phyloP scores from a whole-genome alignment of 2,888 invertebrate species.

The Lepetodrilus schrolli region DNA sequence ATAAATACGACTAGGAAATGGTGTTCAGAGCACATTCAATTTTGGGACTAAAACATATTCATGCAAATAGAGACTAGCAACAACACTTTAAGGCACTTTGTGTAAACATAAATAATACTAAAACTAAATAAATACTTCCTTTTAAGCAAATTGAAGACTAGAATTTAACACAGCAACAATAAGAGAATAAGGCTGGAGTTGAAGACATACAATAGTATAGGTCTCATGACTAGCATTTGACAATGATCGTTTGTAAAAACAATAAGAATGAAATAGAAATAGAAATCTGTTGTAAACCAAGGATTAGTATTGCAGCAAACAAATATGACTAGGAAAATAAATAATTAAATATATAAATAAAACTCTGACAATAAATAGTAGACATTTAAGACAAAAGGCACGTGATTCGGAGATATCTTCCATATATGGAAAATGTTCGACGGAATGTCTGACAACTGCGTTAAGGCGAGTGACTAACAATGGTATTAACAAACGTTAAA shows the following conservation, averaged over 20 bases:
- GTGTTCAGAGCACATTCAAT: not conserved
- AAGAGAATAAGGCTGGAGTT: too few relatives aligned
- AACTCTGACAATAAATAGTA: conserved; percentile 21
- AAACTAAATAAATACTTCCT: conserved; percentile 18
- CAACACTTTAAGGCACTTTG: not conserved
- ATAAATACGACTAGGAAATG: conserved; percentile 14
- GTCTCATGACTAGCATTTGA: too few relatives aligned
- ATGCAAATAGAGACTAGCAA: not conserved
- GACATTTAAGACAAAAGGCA: not conserved
- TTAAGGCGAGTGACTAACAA: conserved; percentile 2
- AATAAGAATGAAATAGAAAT: not conserved
- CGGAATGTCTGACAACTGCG: not conserved
- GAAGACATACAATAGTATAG: not conserved
- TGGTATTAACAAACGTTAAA: not conserved
- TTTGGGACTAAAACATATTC: not conserved
- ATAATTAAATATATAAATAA: conserved; percentile 31
- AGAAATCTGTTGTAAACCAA: too few relatives aligned
- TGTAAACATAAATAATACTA: not conserved
- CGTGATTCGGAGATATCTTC: not conserved
- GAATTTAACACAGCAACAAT: conserved; percentile 11
- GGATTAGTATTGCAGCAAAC: too few relatives aligned
- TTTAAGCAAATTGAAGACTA: not conserved
- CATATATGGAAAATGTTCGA: conserved; percentile 12
- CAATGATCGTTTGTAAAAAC: not conserved
- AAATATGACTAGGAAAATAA: conserved; percentile 2